phyloP scores from a whole-genome alignment of 2,797 vertebrate species.

The Ctenopoma kingsleyae region DNA sequence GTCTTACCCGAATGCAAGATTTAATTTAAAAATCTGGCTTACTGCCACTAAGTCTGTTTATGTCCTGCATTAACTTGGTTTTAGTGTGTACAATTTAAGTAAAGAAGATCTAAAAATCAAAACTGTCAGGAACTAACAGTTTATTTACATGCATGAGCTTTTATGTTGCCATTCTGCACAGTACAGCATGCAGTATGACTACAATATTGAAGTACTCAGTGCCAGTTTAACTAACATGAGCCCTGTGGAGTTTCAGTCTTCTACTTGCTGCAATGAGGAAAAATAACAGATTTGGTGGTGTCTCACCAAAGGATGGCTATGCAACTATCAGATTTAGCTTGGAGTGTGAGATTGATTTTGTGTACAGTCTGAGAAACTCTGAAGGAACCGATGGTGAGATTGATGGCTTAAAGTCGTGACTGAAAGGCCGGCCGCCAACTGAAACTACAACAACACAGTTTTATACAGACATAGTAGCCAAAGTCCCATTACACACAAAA shows the following conservation, averaged over 20 bases:
- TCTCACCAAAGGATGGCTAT: constrained; percentile 24
- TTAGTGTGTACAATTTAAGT: constrained; percentile 36
- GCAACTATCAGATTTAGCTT: constrained; percentile 44
- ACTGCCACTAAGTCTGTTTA: constrained; percentile 44
- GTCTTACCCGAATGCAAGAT: too few relatives aligned
- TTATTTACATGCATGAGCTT: constrained; percentile 12
- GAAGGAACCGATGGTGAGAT: constrained; percentile 52
- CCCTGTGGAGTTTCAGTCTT: constrained; percentile 5
- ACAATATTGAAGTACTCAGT: too few relatives aligned
- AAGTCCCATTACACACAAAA: constrained; percentile 47
- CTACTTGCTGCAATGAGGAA: constrained; percentile 22
- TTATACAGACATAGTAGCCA: constrained; percentile 19
- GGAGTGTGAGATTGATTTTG: constrained; percentile 60
- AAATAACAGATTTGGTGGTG: constrained; percentile 27
- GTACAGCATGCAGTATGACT: neutral
- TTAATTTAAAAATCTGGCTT: constrained; percentile 61
- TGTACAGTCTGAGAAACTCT: constrained; percentile 44
- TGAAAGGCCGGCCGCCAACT: constrained; percentile 49
- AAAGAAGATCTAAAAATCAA: constrained; percentile 24
- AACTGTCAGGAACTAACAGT: constrained; percentile 10
- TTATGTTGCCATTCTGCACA: neutral
- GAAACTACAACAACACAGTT: constrained; percentile 30
- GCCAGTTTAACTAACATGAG: too few relatives aligned
- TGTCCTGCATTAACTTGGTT: constrained; percentile 43
- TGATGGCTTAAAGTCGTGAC: constrained; percentile 55